Conservation (phyloP, 2,113 vertebrate species). For the Dasyurus viverrinus region DNA sequence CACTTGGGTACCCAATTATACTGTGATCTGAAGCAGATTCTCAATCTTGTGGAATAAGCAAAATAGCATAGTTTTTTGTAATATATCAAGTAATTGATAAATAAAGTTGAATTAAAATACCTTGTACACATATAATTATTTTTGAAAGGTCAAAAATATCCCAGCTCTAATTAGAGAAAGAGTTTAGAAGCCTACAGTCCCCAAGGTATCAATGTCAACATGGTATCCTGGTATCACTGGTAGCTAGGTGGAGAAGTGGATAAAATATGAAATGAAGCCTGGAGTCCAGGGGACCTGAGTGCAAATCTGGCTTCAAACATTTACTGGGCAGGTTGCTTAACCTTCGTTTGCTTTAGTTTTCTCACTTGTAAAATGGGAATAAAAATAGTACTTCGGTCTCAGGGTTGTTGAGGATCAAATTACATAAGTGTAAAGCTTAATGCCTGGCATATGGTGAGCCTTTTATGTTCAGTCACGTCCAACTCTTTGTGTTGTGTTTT, state of each 20-base stretch:
- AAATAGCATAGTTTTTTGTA: background rate
- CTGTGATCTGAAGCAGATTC: background rate
- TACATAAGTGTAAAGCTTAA: background rate
- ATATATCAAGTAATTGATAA: background rate
- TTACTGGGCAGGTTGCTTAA: background rate
- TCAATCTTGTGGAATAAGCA: background rate
- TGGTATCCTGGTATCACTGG: background rate
- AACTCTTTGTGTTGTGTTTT: no score
- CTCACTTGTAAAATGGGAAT: background rate
- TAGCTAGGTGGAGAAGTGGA: background rate
- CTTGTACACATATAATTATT: background rate
- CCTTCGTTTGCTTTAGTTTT: background rate
- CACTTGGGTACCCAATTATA: background rate
- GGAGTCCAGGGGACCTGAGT: background rate
- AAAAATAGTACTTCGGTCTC: background rate
- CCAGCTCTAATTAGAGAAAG: background rate
- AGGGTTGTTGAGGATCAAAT: background rate
- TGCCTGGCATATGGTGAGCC: background rate
- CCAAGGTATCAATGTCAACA: background rate
- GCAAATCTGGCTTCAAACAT: background rate
- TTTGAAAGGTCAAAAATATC: background rate
- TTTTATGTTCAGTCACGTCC: background rate
- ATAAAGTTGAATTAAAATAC: background rate
- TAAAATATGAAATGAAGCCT: background rate
- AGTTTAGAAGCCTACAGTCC: background rate